Evolutionary conservation across 2,113 vertebrate species (phyloP).

Genomic region (Hystrix brachyura): DNA sequence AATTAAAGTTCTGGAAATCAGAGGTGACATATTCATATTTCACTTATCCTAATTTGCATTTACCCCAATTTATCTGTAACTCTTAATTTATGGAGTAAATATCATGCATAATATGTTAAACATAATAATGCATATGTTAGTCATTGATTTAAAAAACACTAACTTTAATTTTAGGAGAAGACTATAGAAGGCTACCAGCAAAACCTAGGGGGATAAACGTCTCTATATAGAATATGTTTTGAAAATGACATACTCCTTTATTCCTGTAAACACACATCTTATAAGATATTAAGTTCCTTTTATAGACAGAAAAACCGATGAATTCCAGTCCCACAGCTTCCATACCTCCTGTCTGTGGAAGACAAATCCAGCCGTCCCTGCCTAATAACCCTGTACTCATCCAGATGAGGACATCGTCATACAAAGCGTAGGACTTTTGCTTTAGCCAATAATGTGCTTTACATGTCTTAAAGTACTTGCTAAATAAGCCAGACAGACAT

Average conservation of each 20-base stretch:
- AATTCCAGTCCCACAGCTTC: background rate
- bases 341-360: background rate
- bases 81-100: background rate
- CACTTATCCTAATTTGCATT: background rate
- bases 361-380: background rate
- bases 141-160: background rate
- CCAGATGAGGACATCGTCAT: background rate
- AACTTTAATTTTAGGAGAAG: background rate
- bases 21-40: background rate
- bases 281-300: background rate
- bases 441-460: background rate
- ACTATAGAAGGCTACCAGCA: background rate
- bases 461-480: background rate
- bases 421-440: background rate
- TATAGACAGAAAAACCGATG: background rate
- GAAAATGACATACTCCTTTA: constrained; percentile 23
- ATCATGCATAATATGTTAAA: background rate
- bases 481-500: background rate
- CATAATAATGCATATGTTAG: background rate
- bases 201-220: background rate
- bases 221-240: background rate
- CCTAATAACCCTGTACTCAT: background rate
- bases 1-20: constrained; percentile 37
- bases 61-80: background rate
- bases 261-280: background rate